These are phyloP conservation scores for Hirundichthys speculiger DNA, from an alignment of 2,113 vertebrate species.

Conservation along the genomic window DNA sequence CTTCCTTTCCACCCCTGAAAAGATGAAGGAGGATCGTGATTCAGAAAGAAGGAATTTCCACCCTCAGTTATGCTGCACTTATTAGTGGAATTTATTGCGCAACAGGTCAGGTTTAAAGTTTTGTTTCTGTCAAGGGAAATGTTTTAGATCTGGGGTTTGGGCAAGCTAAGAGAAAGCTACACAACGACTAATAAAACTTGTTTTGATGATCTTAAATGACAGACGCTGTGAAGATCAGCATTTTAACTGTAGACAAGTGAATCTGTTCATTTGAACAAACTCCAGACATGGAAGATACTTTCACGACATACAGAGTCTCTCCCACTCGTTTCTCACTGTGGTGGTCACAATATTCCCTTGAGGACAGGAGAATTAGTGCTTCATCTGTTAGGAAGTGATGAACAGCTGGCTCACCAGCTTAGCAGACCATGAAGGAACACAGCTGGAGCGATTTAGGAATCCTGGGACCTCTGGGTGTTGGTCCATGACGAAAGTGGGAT, in stretches of 20 bases:
- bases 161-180: too few relatives aligned
- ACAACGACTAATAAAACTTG: too few relatives aligned
- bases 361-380: neutral
- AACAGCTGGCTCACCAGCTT: conserved; percentile 48
- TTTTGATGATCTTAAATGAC: too few relatives aligned
- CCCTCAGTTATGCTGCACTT: conserved; percentile 1
- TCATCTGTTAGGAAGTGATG: conserved; percentile 20
- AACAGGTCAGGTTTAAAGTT: too few relatives aligned
- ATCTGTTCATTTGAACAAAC: neutral
- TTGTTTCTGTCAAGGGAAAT: too few relatives aligned
- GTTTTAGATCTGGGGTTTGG: too few relatives aligned
- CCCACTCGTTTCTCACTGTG: conserved; percentile 27
- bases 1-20: neutral
- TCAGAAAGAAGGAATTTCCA: conserved; percentile 45
- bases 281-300: neutral
- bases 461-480: conserved; percentile 32
- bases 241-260: conserved; percentile 1
- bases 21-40: conserved; percentile 12
- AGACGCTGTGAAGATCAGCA: conserved; percentile 5
- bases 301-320: neutral
- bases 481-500: conserved; percentile 45
- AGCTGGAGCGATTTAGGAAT: conserved; percentile 40
- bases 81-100: neutral
- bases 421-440: conserved; percentile 21
- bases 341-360: conserved; percentile 18